Conservation (phyloP, 2,113 vertebrate species). For the Pituophis catenifer region DNA sequence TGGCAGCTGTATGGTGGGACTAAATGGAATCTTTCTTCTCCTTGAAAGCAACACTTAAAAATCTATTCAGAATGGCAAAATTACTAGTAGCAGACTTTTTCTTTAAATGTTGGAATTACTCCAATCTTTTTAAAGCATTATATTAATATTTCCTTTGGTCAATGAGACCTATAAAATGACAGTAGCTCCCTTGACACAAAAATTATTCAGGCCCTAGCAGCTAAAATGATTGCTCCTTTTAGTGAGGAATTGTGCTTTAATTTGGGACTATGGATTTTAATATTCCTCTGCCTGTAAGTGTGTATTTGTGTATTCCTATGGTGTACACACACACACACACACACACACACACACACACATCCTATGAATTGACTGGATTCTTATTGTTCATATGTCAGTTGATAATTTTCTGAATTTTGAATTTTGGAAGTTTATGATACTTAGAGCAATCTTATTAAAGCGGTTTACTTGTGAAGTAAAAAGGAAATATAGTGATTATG, state of each 20-base stretch:
- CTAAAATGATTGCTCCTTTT: neutral
- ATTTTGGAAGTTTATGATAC: neutral
- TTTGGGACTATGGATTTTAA: neutral
- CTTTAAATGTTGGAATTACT: slow-evolving; percentile 31
- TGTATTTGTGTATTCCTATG: neutral
- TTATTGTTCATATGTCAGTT: neutral
- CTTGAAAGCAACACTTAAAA: slow-evolving; percentile 36
- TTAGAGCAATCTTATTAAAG: neutral
- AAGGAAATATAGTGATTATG: neutral
- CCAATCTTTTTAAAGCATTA: slow-evolving; percentile 16
- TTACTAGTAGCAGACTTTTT: slow-evolving; percentile 23
- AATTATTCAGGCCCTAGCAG: neutral
- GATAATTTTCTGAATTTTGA: neutral
- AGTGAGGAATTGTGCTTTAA: neutral
- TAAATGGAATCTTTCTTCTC: slow-evolving; percentile 45
- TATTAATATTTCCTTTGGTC: slow-evolving; percentile 13
- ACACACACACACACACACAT: neutral
- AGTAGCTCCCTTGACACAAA: neutral
- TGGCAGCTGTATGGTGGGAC: slow-evolving; percentile 44
- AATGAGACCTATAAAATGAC: slow-evolving; percentile 11
- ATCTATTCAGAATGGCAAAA: slow-evolving; percentile 14
- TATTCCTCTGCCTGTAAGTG: neutral
- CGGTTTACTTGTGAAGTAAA: neutral
- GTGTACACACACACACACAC: neutral
- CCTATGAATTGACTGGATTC: neutral